phyloP scores from a whole-genome alignment of 1,140 invertebrate species.

The Macrocentrus cingulum region DNA sequence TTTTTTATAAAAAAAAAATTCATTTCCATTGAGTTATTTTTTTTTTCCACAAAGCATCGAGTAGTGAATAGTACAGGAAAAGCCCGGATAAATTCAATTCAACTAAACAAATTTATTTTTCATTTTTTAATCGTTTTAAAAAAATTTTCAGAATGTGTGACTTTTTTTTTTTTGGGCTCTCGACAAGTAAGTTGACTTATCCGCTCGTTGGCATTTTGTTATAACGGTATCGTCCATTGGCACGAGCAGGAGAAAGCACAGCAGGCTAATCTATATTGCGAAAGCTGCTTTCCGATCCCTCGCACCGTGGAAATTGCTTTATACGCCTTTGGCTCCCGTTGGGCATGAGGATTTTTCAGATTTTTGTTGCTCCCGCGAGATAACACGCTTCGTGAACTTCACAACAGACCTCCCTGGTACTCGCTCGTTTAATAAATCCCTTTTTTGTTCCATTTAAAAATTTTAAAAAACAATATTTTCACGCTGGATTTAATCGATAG shows the following conservation, averaged over 20 bases:
- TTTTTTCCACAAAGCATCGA: too few relatives aligned
- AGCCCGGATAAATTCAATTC: too few relatives aligned
- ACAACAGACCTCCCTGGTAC: neutral
- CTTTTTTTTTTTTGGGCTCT: neutral
- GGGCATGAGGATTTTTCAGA: constrained; percentile 31
- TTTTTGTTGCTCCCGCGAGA: constrained; percentile 34
- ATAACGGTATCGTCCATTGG: constrained; percentile 19
- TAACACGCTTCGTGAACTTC: constrained; percentile 21
- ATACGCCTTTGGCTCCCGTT: constrained; percentile 31
- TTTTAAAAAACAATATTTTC: neutral
- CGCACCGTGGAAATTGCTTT: constrained; percentile 44
- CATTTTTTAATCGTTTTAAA: neutral
- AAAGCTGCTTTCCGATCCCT: constrained; percentile 40
- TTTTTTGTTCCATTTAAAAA: neutral
- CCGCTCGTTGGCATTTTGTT: constrained; percentile 15
- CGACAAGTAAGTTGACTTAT: constrained; percentile 14
- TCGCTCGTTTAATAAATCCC: neutral
- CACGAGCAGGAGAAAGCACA: neutral
- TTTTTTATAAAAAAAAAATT: too few relatives aligned
- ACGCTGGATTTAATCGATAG: too few relatives aligned
- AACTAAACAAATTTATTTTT: too few relatives aligned
- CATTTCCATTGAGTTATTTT: too few relatives aligned
- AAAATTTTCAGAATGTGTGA: neutral
- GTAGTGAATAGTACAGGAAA: too few relatives aligned
- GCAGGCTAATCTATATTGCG: constrained; percentile 25